Evolutionary conservation across 2,113 vertebrate species (phyloP), one percentile per base, ranked within the genome.

Genomic region (Lophochroa leadbeateri): DNA sequence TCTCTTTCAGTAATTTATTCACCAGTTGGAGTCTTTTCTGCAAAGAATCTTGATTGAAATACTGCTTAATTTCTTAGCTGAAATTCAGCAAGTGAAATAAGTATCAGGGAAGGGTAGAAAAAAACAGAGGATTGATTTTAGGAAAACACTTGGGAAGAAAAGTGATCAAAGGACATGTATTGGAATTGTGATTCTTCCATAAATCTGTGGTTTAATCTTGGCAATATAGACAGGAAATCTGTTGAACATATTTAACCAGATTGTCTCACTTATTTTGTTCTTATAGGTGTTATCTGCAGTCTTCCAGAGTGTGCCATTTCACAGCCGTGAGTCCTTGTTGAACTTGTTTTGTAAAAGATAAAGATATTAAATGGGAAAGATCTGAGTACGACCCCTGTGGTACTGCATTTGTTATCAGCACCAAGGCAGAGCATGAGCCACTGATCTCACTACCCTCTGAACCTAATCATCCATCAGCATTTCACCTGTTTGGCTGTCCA

Each of bases 31-130:
- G 70, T 67, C 28, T 82, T 83, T 87, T 92, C 71, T 91, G 78
- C 67, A 90, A 91, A 91, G 63, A 95, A 71, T 94, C 35, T 43
- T 96, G 47, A 94, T 89, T 86, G 86, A 97, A 96, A 94, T 86
- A 23, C 47, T 92, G 55, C n/a, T 39, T 94, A 39, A 95, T 97
- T 97, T 97, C 89, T 84, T 92, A 94, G 82, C 46, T 97, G 82
- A 81, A 95, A 64, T 89, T 79, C 50, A 53, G 29, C 44, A 82
- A 96, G 52, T 94, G 41, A 92, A 96, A 80, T 76, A 50, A 43
- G 2, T 91, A 53, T 86, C 29, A 61, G 55, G 47, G 12, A 95
- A 92, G 74, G 65, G 13, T 18, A 63, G 10, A 35, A 92, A 27
- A 37, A 37, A 80, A 85, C 3, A 90, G 57, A 28, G 41, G 3